phyloP scores from a whole-genome alignment of 2,888 invertebrate species.

The Volucella inanis region DNA sequence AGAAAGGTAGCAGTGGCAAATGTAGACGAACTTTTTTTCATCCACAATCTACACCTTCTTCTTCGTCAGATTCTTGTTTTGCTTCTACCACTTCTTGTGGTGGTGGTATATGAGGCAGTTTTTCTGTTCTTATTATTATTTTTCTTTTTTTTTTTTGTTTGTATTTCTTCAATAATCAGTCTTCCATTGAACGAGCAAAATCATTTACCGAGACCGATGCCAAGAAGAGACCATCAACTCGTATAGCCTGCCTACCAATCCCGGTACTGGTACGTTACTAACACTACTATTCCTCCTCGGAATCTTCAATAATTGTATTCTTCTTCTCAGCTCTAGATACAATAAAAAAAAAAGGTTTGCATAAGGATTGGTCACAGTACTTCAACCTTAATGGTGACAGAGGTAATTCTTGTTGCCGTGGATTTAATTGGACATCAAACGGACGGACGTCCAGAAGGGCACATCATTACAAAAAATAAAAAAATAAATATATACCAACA shows the following conservation, averaged over 20 bases:
- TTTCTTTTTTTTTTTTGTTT: not conserved
- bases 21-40: conserved; percentile 66
- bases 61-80: not conserved
- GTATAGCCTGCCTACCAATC: conserved; percentile 5
- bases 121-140: conserved; percentile 12
- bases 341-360: conserved; percentile 45
- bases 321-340: not conserved
- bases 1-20: conserved; percentile 29
- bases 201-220: conserved; percentile 83
- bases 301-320: conserved; percentile 43
- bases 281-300: not conserved
- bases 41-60: not conserved
- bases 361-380: conserved; percentile 57
- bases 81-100: conserved; percentile 56
- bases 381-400: conserved; percentile 49
- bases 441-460: not conserved
- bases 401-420: conserved; percentile 40
- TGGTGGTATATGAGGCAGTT: conserved; percentile 72
- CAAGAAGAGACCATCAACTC: conserved; percentile 48
- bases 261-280: not conserved
- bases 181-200: conserved; percentile 84
- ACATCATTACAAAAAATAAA: not conserved
- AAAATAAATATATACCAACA: not conserved
- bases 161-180: conserved; percentile 78
- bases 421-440: conserved; percentile 55